Evolutionary conservation across 2,888 invertebrate species (phyloP).

Genomic region (Campoplex capitator): DNA sequence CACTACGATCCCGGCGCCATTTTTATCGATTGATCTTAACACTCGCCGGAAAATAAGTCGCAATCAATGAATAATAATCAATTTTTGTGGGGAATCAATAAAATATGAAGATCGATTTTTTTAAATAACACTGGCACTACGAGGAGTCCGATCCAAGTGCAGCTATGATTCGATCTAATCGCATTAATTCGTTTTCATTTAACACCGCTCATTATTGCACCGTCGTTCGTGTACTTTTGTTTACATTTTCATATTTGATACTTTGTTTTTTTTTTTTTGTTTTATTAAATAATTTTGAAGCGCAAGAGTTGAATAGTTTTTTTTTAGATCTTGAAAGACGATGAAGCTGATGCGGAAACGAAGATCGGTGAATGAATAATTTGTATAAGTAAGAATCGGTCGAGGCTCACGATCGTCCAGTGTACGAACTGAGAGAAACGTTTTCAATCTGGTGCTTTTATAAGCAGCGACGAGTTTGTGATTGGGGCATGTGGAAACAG

Average conservation of each 20-base stretch:
- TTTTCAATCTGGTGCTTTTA: conserved; percentile 78
- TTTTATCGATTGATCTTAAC: not conserved
- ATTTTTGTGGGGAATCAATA: not conserved
- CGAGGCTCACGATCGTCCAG: conserved; percentile 61
- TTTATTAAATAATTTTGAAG: not conserved
- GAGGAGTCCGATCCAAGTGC: not conserved
- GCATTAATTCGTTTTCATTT: not conserved
- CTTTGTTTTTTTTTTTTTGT: too few species aligned
- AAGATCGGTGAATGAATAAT: not conserved
- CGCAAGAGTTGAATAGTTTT: not conserved
- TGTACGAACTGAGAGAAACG: conserved; percentile 77
- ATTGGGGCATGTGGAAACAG: conserved; percentile 55
- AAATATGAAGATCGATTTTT: not conserved
- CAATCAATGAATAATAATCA: not conserved
- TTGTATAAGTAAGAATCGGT: not conserved
- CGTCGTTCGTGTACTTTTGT: not conserved
- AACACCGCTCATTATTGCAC: conserved; percentile 10
- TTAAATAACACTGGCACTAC: conserved; percentile 4
- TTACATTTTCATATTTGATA: conserved; percentile 1
- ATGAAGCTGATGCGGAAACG: not conserved
- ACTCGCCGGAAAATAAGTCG: not conserved
- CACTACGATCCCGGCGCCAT: conserved; percentile 65
- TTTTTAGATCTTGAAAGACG: not conserved
- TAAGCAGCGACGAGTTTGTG: conserved; percentile 73
- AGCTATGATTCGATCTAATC: not conserved